Percentiles rank a stretch among this genome's conserved stretches.
phyloP scores from a whole-genome alignment of 2,113 vertebrate species.

The Helogale parvula region DNA sequence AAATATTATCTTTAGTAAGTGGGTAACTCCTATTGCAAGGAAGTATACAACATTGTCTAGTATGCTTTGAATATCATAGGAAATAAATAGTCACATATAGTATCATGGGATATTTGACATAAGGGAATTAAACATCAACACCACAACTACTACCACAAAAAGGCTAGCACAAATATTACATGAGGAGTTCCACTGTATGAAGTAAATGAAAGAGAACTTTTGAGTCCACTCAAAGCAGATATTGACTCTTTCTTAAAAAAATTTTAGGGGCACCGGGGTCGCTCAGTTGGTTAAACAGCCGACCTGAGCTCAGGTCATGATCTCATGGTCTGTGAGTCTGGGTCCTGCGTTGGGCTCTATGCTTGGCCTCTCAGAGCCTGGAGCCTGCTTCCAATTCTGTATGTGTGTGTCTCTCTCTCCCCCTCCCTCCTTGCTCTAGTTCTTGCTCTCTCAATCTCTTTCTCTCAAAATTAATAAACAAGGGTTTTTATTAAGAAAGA shows the following conservation, averaged over 20 bases:
- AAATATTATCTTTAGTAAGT: neutral
- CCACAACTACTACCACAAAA: neutral
- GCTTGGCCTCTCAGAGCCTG: too few species aligned
- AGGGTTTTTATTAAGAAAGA: too few species aligned
- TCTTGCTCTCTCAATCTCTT: too few species aligned
- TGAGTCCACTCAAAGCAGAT: neutral
- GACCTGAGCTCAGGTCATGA: too few species aligned
- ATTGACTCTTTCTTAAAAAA: neutral
- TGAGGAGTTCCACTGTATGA: rapidly evolving
- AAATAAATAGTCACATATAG: neutral
- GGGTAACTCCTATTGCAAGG: neutral
- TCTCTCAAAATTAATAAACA: too few species aligned
- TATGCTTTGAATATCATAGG: neutral
- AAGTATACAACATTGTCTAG: neutral
- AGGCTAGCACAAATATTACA: neutral
- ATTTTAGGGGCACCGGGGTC: neutral
- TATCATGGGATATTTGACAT: neutral
- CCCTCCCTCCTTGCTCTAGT: too few species aligned
- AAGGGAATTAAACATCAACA: neutral
- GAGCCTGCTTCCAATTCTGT: too few species aligned
- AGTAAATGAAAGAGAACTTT: neutral
- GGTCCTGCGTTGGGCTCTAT: too few species aligned
- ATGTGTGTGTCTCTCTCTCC: too few species aligned
- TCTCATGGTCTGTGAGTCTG: too few species aligned
- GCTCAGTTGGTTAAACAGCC: too few species aligned